These are phyloP conservation scores for Sinella curviseta DNA, from an alignment of 1,140 invertebrate genomes.

Conservation along the genomic window DNA sequence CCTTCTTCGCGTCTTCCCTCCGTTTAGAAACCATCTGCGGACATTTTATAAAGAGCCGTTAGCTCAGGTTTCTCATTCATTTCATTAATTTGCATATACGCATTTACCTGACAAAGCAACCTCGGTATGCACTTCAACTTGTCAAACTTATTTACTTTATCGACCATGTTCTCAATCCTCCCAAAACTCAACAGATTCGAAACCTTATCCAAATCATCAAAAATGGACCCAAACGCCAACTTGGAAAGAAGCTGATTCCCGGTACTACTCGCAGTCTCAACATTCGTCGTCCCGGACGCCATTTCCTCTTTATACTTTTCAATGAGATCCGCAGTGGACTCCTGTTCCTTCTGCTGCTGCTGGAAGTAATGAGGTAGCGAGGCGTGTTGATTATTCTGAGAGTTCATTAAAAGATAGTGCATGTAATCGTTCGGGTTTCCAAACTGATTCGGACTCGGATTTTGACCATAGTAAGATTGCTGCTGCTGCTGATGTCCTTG, in stretches of 20 bases:
- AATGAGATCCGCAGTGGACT: not conserved
- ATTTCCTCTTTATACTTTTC: slow-evolving; percentile 10
- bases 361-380: not conserved
- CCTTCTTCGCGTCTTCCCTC: not conserved
- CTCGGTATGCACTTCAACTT: slow-evolving; percentile 44
- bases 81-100: slow-evolving; percentile 22
- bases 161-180: slow-evolving; percentile 12
- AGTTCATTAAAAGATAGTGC: not conserved
- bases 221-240: not conserved
- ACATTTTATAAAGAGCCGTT: too few species aligned
- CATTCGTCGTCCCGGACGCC: not conserved
- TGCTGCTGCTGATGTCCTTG: not conserved
- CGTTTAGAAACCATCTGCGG: too few species aligned
- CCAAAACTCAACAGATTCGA: slow-evolving; percentile 18
- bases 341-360: not conserved
- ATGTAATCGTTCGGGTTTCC: not conserved
- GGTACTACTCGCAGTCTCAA: not conserved
- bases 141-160: slow-evolving; percentile 45
- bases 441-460: not conserved
- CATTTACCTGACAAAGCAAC: slow-evolving; percentile 46
- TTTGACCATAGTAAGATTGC: too few species aligned
- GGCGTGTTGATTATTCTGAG: not conserved
- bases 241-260: not conserved
- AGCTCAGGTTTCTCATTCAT: too few species aligned
- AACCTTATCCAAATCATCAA: slow-evolving; percentile 9